Percentiles rank a stretch among this genome's conserved stretches.
Conservation (phyloP, 2,888 invertebrate species). For the Xylophagus ater region DNA sequence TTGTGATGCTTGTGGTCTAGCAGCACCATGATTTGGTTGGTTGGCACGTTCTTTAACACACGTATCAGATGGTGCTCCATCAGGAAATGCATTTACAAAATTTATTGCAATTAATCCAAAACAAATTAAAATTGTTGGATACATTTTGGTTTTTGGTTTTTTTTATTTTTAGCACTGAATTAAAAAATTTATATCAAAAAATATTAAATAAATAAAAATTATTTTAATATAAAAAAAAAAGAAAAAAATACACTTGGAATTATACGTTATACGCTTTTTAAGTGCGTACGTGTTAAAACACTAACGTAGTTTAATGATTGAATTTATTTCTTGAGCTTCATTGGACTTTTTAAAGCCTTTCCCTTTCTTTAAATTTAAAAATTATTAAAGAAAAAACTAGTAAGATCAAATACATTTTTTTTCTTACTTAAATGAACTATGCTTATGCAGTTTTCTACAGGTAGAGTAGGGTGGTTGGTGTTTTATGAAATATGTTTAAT, state of each 20-base stretch:
- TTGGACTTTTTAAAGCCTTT: slow-evolving; percentile 12
- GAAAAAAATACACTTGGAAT: background rate
- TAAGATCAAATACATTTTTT: no score
- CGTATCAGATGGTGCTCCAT: slow-evolving; percentile 69
- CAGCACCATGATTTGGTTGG: slow-evolving; percentile 63
- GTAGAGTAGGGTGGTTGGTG: no score
- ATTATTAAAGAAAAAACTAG: no score
- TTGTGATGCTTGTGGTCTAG: slow-evolving; percentile 51
- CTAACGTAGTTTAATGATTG: slow-evolving; percentile 1
- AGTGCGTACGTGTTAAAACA: background rate
- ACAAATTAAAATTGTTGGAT: background rate
- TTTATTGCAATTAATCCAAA: slow-evolving; percentile 35
- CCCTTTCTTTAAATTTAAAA: slow-evolving; percentile 8
- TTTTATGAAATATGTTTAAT: no score
- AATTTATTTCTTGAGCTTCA: slow-evolving; percentile 1
- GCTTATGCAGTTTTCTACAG: no score
- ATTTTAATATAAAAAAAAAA: background rate
- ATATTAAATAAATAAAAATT: background rate
- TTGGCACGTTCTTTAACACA: slow-evolving; percentile 66
- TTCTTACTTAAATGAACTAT: no score
- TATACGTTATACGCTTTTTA: background rate
- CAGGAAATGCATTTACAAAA: slow-evolving; percentile 51
- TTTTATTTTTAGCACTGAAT: background rate
- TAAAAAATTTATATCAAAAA: background rate
- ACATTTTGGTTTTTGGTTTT: no score